Percentiles rank a stretch among this genome's conserved stretches.
phyloP scores from a whole-genome alignment of 2,797 vertebrate species.

The Coracias cyanogaster region DNA sequence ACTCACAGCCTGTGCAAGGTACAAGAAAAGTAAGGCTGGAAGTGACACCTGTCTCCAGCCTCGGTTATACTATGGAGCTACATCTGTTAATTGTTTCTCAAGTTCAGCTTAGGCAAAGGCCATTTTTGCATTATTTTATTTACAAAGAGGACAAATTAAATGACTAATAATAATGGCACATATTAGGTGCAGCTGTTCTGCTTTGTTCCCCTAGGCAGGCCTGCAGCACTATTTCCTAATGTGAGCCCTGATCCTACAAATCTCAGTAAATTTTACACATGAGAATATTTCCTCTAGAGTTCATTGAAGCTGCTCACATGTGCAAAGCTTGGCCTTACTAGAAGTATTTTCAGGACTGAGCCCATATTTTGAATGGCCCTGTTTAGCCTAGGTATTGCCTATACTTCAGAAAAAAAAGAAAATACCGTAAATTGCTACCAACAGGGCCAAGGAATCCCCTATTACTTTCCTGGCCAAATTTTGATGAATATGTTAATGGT shows the following conservation, averaged over 20 bases:
- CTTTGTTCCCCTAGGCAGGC: neutral
- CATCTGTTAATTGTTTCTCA: conserved; percentile 15
- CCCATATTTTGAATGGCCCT: neutral
- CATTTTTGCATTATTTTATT: conserved; percentile 24
- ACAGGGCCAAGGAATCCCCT: neutral
- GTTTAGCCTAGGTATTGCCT: neutral
- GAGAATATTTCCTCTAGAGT: neutral
- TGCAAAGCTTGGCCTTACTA: neutral
- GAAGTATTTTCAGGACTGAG: neutral
- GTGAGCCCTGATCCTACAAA: neutral
- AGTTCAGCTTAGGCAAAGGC: conserved; percentile 12
- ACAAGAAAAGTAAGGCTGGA: neutral
- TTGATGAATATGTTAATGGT: neutral
- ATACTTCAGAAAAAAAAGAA: neutral
- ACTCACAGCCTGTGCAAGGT: neutral
- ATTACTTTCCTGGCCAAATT: neutral
- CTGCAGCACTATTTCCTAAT: conserved; percentile 14
- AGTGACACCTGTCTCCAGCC: neutral
- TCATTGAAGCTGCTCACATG: neutral
- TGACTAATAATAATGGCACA: neutral
- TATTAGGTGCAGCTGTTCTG: conserved; percentile 29
- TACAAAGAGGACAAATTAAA: conserved; percentile 17
- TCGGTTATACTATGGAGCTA: neutral
- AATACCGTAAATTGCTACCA: neutral
- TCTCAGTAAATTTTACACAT: neutral